Evolutionary conservation across 2,888 invertebrate genomes (phyloP), one percentile per base, ranked within the genome.

Genomic region (Phanerotoma sp.): DNA sequence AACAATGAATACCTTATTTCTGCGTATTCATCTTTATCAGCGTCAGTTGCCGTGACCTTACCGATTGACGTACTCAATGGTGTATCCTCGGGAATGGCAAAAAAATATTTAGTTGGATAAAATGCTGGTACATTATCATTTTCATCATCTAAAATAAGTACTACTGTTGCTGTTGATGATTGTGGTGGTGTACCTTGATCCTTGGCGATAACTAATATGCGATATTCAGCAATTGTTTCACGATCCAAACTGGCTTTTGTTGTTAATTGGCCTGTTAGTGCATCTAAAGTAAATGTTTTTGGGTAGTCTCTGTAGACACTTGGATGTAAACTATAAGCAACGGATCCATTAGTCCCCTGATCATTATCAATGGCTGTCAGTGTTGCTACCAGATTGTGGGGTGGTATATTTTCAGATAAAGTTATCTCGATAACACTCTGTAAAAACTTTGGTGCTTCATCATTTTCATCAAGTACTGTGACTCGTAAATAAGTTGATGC

Each of bases 121-220:
- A 97, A 96, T 68, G 87, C 84, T 0, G 96, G 96, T 66, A 85
- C 84, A 75, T 96, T 96, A 78, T 97, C 96, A 77, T 97, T 96
- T 11, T 93, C 86, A 78, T 96, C 96, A 57, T 87, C 80, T 15
- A 97, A 84, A 62, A 81, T 86, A 5, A 97, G 78, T 68, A 84
- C 82, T 47, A 97, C 87, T 1, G 93, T 91, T 7, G 94, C 93
- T 0, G 93, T 93, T 6, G 96, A 92, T 15, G 93, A 92, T 73
- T 93, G 89, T 0, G 93, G 88, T 22, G 93, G 93, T 68, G 86
- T 86, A 7, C 96, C 96, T 79, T 93, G 92, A 81, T 97, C 96
- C 78, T 85, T 88, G 11, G 96, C 96, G 51, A 94, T 82, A 3
- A 97, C 88, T 69, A 86, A 83, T 63, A 98, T 85, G 72, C 87